A percentile compares a stretch with the other conserved stretches of the same genome.
phyloP scores from a whole-genome alignment of 1,140 invertebrate genomes.

The Diuraphis noxia region DNA sequence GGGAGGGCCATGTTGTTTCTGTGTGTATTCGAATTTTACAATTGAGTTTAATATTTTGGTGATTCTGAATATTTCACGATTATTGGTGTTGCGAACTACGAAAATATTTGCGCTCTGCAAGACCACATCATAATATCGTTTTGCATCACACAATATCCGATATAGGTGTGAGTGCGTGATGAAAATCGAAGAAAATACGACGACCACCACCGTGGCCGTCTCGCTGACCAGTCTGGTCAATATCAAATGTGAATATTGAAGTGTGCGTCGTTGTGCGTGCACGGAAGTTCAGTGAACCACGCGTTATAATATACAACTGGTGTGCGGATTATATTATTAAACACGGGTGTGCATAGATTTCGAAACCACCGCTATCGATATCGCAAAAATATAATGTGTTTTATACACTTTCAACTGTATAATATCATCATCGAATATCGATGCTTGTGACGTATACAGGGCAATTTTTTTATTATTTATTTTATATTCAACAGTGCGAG shows the following conservation, averaged over 20 bases:
- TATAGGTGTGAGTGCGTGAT: neutral
- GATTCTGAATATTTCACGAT: no score
- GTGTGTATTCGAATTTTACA: no score
- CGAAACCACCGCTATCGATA: neutral
- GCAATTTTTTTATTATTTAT: no score
- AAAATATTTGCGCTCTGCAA: neutral
- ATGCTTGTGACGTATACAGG: neutral
- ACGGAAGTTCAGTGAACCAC: neutral
- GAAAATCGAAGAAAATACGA: neutral
- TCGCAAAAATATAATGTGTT: neutral
- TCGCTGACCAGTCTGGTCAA: neutral
- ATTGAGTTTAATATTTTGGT: no score
- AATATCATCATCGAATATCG: no score
- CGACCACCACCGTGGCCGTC: neutral
- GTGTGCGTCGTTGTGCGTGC: neutral
- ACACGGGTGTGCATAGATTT: neutral
- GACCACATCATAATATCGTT: neutral
- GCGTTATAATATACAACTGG: neutral
- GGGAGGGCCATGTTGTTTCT: no score
- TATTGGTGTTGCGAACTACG: no score
- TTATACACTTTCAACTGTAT: neutral
- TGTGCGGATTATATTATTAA: neutral
- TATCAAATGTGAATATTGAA: slow-evolving; percentile 10
- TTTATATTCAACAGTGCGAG: neutral
- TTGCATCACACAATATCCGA: neutral